Evolutionary conservation across 2,888 invertebrate genomes (phyloP).

Genomic region (Philopedon plagiatum): DNA sequence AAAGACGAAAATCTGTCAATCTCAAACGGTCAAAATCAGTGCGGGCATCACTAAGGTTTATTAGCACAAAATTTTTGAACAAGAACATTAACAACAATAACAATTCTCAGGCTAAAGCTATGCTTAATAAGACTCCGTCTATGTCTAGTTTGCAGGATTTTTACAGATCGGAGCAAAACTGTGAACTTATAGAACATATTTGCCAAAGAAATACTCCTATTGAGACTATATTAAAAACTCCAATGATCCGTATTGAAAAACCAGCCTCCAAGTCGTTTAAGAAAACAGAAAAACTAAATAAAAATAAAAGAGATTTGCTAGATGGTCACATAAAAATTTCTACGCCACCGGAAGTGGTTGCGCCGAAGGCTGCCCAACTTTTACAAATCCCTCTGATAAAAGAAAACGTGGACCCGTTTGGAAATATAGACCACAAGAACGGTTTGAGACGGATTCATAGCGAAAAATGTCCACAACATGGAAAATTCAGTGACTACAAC

Average conservation of each 20-base stretch:
- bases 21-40: conserved; percentile 79
- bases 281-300: conserved; percentile 55
- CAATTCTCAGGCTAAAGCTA: conserved; percentile 19
- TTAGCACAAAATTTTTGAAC: conserved; percentile 74
- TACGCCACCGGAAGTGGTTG: conserved; percentile 71
- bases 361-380: conserved; percentile 76
- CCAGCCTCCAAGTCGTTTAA: conserved; percentile 54
- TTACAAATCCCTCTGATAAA: conserved; percentile 71
- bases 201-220: conserved; percentile 46
- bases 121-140: conserved; percentile 60
- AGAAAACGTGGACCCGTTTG: conserved; percentile 58
- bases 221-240: conserved; percentile 66
- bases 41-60: conserved; percentile 78
- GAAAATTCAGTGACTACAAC: conserved; percentile 54
- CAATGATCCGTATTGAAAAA: conserved; percentile 56
- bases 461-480: conserved; percentile 51
- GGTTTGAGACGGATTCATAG: conserved; percentile 37
- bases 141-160: conserved; percentile 59
- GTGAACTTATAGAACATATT: conserved; percentile 24
- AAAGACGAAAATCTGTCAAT: conserved; percentile 63
- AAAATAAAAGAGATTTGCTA: conserved; percentile 53
- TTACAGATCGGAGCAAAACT: conserved; percentile 16
- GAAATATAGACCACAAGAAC: conserved; percentile 10
- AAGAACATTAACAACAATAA: conserved; percentile 55
- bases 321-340: conserved; percentile 56